Percentiles rank a stretch among this genome's conserved stretches.
These are phyloP conservation scores for Harpagifer antarcticus DNA, from an alignment of 2,797 vertebrate genomes.

Conservation along the genomic window DNA sequence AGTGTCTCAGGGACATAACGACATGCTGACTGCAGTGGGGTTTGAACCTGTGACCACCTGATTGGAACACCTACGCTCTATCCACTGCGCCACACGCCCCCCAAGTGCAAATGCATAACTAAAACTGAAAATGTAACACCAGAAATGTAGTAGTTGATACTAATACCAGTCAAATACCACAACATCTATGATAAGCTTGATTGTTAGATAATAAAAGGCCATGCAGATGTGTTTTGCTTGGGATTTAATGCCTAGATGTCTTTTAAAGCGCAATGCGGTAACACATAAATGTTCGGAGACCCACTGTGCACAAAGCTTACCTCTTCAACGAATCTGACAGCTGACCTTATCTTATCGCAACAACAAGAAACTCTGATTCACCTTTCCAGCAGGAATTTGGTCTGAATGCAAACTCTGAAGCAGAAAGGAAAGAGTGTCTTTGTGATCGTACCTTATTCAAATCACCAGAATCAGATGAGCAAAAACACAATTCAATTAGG, in stretches of 20 bases:
- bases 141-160: no score
- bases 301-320: conserved; percentile 1
- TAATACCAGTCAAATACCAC: no score
- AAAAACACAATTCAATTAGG: conserved; percentile 16
- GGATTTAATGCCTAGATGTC: neutral
- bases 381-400: conserved; percentile 23
- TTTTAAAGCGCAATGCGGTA: neutral
- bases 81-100: no score
- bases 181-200: neutral
- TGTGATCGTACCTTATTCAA: conserved; percentile 33
- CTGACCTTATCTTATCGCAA: conserved; percentile 40
- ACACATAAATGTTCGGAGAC: neutral
- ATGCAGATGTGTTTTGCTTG: no score
- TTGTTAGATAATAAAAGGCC: neutral
- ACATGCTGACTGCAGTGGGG: no score
- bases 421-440: conserved; percentile 10
- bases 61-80: no score
- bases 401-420: conserved; percentile 32
- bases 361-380: conserved; percentile 30
- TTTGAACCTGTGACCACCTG: no score
- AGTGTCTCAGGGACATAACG: no score
- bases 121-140: no score
- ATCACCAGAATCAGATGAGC: conserved; percentile 17
- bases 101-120: no score
- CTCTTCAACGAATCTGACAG: conserved; percentile 41